These are phyloP conservation scores for Stigmatopora nigra DNA, from an alignment of 2,113 vertebrate genomes.

Conservation along the genomic window DNA sequence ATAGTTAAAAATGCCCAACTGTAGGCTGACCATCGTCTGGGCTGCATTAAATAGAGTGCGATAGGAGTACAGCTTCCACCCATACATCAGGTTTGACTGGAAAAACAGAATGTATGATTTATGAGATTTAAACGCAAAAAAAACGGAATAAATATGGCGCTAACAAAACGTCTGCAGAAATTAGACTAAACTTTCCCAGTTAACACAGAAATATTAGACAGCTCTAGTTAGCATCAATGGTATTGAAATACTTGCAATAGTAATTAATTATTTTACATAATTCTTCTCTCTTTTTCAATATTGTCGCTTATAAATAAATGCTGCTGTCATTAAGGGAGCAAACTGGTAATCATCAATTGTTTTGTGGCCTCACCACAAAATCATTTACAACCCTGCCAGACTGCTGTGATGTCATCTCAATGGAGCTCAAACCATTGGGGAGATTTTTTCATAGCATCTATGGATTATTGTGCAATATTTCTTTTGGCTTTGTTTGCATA, in stretches of 20 bases:
- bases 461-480: not conserved
- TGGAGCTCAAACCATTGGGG: not conserved
- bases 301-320: not conserved
- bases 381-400: not conserved
- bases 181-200: not conserved
- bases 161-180: not conserved
- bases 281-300: not conserved
- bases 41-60: constrained; percentile 82
- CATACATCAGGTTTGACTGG: constrained; percentile 90
- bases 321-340: not conserved
- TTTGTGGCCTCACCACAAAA: not conserved
- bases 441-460: not conserved
- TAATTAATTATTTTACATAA: too few relatives aligned
- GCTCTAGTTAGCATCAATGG: too few relatives aligned
- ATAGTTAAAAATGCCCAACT: constrained; percentile 95
- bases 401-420: not conserved
- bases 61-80: constrained; percentile 89
- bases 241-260: too few relatives aligned
- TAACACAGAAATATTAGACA: too few relatives aligned
- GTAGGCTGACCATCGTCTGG: constrained; percentile 87
- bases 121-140: not conserved
- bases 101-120: constrained; percentile 19
- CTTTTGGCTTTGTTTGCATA: constrained; percentile 1
- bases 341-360: not conserved
- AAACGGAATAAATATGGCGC: not conserved